Evolutionary conservation across 2,113 vertebrate genomes (phyloP).

Genomic region (Pteropus alecto): DNA sequence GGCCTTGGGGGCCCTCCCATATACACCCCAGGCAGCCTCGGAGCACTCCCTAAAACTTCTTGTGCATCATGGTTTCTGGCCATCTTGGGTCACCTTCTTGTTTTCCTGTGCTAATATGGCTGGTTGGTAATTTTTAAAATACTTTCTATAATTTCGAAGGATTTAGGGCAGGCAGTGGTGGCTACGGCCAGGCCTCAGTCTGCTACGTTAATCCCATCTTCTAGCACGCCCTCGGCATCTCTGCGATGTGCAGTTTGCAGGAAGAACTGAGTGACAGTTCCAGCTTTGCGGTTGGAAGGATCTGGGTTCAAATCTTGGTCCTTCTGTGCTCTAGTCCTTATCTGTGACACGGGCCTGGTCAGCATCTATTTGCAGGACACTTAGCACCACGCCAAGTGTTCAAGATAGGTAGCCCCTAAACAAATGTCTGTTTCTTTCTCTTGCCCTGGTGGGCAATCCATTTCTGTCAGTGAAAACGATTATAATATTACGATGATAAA

Average conservation of each 20-base stretch:
- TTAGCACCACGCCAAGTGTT: rapidly evolving
- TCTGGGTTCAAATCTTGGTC: not conserved
- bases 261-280: not conserved
- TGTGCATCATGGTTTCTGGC: not conserved
- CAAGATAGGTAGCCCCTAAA: rapidly evolving
- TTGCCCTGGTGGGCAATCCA: not conserved
- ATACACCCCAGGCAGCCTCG: rapidly evolving
- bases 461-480: not conserved
- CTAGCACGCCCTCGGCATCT: not conserved
- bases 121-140: not conserved
- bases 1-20: not conserved
- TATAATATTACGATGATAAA: not conserved
- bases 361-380: not conserved
- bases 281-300: not conserved
- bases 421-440: not conserved
- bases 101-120: not conserved
- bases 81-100: not conserved
- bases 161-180: not conserved
- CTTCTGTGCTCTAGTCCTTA: not conserved
- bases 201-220: not conserved
- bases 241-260: not conserved
- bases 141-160: not conserved
- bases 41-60: not conserved
- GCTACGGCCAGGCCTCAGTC: not conserved
- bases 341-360: too few relatives aligned